Percentiles rank a stretch among this genome's conserved stretches.
These are phyloP conservation scores for Tinea trinotella DNA, from an alignment of 2,888 invertebrate species.

Conservation along the genomic window DNA sequence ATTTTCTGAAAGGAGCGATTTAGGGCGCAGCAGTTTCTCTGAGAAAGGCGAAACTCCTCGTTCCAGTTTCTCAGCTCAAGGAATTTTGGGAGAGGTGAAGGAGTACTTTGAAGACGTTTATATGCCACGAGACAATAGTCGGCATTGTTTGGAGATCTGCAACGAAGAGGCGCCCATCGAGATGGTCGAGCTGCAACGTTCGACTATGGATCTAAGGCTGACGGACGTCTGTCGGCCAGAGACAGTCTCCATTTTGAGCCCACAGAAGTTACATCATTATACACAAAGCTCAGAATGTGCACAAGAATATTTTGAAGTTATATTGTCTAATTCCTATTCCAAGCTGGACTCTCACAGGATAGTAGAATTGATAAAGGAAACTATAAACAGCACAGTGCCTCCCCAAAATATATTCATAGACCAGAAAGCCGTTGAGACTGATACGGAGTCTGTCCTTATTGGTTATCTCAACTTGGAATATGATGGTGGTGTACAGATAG, in stretches of 20 bases:
- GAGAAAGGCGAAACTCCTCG: slow-evolving; percentile 62
- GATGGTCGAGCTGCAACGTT: slow-evolving; percentile 54
- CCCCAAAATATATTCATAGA: slow-evolving; percentile 72
- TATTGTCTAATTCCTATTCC: slow-evolving; percentile 84
- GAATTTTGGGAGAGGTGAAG: slow-evolving; percentile 53
- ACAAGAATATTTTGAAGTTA: slow-evolving; percentile 77
- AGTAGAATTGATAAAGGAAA: slow-evolving; percentile 83
- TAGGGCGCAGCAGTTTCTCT: slow-evolving; percentile 56
- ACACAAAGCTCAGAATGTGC: slow-evolving; percentile 40
- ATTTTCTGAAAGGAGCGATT: slow-evolving; percentile 72
- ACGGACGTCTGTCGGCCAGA: slow-evolving; percentile 53
- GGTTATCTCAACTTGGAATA: slow-evolving; percentile 79
- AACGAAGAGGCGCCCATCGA: slow-evolving; percentile 41
- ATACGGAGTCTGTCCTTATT: slow-evolving; percentile 36
- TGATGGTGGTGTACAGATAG: slow-evolving; percentile 89
- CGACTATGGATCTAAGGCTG: slow-evolving; percentile 57
- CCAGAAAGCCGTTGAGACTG: slow-evolving; percentile 41
- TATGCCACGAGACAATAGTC: slow-evolving; percentile 48
- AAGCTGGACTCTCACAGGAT: slow-evolving; percentile 85
- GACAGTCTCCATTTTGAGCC: slow-evolving; percentile 45
- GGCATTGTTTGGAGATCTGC: slow-evolving; percentile 43
- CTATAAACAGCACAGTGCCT: slow-evolving; percentile 84
- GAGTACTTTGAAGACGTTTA: slow-evolving; percentile 57
- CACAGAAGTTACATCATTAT: too few relatives aligned
- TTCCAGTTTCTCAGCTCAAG: slow-evolving; percentile 61